Base-by-base conservation (phyloP, 2,797 vertebrate species). In the Poliocrania exsul region DNA sequence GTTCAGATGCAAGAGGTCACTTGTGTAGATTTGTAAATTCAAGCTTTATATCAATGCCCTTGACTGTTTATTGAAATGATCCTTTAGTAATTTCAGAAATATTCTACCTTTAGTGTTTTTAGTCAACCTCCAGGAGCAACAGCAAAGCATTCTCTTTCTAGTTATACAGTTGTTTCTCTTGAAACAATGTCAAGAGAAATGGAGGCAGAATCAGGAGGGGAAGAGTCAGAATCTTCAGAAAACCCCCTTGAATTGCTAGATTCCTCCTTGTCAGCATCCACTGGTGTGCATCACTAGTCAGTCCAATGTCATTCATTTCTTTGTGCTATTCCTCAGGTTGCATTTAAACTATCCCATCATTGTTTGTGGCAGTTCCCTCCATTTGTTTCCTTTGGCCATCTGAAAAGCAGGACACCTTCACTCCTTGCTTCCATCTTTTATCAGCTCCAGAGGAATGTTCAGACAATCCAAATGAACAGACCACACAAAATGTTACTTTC, bases 241-340 rank as follows among this genome's bases (percentile, higher is more conserved):
- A 20, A 57, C 9, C 6, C 16, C 16, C 25, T 16, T 2, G 2
- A 64, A 56, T 24, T 73, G 24, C 7, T 17, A 19, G 24, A 21
- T 69, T 72, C 5, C 10, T 62, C 23, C 33, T 67, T 16, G 8
- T 8, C 57, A 90, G 17, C 38, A 57, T 46, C 42, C 28, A 54
- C 4, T 25, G n/a, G 2, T 2, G 15, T 8, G 26, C 11, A 38
- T 25, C 54, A 16, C 16, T 60, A 16, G 14, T n/a, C 23, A 3
- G 6, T 20, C 21, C 28, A n/a, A 17, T 1, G 13, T 15, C 33
- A 70, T 37, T 53, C 1, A 1, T 24, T 54, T 24, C 4, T 13
- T 13, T 1, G 0, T 11, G 31, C 12, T 58, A 2, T 33, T 73
- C 16, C 16, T 56, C 44, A 42, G 29, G 5, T 35, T 50, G 15